Conservation (phyloP, 2,888 invertebrate species). For the Thymelicus sylvestris region DNA sequence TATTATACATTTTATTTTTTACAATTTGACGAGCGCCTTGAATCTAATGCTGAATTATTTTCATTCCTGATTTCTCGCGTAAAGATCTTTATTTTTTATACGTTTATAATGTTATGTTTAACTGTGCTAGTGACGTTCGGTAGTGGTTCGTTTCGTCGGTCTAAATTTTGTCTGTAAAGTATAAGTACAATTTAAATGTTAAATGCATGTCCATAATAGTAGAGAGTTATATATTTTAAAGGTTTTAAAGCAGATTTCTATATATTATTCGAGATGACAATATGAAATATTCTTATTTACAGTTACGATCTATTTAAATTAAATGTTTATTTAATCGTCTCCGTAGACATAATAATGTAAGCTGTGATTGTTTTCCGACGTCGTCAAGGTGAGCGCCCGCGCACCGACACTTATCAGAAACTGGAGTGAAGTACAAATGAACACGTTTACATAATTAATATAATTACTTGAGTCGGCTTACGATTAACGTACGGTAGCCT, state of each 20-base stretch:
- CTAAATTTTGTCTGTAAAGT: slow-evolving; percentile 73
- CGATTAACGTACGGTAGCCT: slow-evolving; percentile 64
- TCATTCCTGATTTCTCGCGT: slow-evolving; percentile 78
- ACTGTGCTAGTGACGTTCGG: slow-evolving; percentile 61
- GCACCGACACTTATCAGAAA: slow-evolving; percentile 39
- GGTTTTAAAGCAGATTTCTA: slow-evolving; percentile 79
- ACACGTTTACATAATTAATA: slow-evolving; percentile 49
- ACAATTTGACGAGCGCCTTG: slow-evolving; percentile 46
- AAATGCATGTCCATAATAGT: slow-evolving; percentile 76
- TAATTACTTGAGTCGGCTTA: slow-evolving; percentile 72
- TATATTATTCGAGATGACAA: slow-evolving; percentile 79
- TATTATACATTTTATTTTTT: slow-evolving; percentile 43
- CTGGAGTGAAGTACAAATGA: slow-evolving; percentile 76
- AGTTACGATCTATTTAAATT: slow-evolving; percentile 62
- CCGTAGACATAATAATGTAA: slow-evolving; percentile 54
- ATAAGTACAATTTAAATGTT: slow-evolving; percentile 78
- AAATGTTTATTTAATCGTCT: slow-evolving; percentile 56
- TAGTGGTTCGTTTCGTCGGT: slow-evolving; percentile 68
- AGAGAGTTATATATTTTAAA: slow-evolving; percentile 76
- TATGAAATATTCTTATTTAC: slow-evolving; percentile 82
- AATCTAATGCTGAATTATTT: slow-evolving; percentile 58
- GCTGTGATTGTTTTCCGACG: slow-evolving; percentile 71
- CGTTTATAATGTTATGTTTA: slow-evolving; percentile 65
- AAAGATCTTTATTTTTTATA: slow-evolving; percentile 84
- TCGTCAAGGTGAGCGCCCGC: slow-evolving; percentile 60